phyloP scores from a whole-genome alignment of 2,113 vertebrate species.

The Saccopteryx bilineata region DNA sequence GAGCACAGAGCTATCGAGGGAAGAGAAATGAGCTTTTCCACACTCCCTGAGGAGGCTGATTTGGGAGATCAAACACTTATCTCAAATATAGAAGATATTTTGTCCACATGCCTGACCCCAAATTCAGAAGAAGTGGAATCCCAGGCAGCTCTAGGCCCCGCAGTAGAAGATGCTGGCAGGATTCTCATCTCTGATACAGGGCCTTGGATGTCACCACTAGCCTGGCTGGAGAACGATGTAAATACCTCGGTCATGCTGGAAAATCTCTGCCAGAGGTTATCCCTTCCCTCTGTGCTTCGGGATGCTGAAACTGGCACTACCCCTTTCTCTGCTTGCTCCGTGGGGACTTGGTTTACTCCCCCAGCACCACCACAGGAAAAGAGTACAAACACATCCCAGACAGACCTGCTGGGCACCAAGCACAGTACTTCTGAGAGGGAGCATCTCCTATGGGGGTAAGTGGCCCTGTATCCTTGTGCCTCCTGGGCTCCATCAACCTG shows the following conservation, averaged over 20 bases:
- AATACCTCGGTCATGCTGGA: slow-evolving; percentile 79
- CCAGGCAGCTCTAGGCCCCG: slow-evolving; percentile 41
- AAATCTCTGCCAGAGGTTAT: slow-evolving; percentile 81
- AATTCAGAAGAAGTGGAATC: slow-evolving; percentile 52
- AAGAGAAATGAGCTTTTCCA: slow-evolving; percentile 37
- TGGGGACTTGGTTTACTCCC: slow-evolving; percentile 83
- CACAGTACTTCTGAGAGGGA: slow-evolving; percentile 83
- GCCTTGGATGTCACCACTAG: slow-evolving; percentile 85
- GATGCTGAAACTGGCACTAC: not conserved
- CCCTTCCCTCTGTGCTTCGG: not conserved
- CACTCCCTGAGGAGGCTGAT: not conserved
- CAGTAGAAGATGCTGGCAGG: slow-evolving; percentile 51
- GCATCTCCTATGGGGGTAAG: slow-evolving; percentile 87
- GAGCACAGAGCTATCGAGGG: slow-evolving; percentile 27
- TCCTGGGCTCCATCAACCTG: not conserved
- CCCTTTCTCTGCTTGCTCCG: slow-evolving; percentile 5
- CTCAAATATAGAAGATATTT: slow-evolving; percentile 15
- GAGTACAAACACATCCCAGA: slow-evolving; percentile 74
- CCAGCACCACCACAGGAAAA: slow-evolving; percentile 73
- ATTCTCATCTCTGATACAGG: slow-evolving; percentile 58
- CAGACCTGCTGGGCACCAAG: slow-evolving; percentile 16
- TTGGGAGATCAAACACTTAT: slow-evolving; percentile 35
- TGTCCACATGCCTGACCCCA: not conserved
- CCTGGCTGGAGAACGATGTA: slow-evolving; percentile 87
- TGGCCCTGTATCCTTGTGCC: not conserved